These are phyloP conservation scores for Dynastes maya DNA, from an alignment of 2,888 invertebrate genomes.

Conservation along the genomic window DNA sequence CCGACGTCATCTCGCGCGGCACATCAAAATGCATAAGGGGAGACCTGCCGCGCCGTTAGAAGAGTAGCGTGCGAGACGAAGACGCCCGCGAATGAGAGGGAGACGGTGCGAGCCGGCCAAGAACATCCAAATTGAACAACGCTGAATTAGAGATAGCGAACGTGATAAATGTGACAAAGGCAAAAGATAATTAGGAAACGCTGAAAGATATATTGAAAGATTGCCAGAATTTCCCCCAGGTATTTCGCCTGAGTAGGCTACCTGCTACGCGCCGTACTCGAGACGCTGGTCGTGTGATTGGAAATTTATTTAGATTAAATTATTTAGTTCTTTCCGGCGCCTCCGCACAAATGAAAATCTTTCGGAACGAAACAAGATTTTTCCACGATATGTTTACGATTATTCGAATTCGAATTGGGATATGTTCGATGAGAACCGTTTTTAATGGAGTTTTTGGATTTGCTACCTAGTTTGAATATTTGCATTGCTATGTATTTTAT, in stretches of 20 bases:
- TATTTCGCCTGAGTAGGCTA: constrained; percentile 23
- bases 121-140: constrained; percentile 54
- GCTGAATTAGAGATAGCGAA: constrained; percentile 55
- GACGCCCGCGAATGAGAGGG: constrained; percentile 34
- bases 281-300: constrained; percentile 31
- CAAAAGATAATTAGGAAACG: constrained; percentile 56
- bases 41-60: not conserved
- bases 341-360: constrained; percentile 32
- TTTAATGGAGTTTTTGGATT: too few relatives aligned
- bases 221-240: constrained; percentile 51
- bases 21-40: constrained; percentile 44
- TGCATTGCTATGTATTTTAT: too few relatives aligned
- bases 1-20: constrained; percentile 25
- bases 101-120: constrained; percentile 37
- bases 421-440: too few relatives aligned
- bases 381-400: not conserved
- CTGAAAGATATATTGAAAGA: constrained; percentile 56
- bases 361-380: not conserved
- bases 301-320: constrained; percentile 50
- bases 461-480: too few relatives aligned
- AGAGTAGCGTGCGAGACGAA: constrained; percentile 18
- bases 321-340: constrained; percentile 40
- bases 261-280: not conserved
- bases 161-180: constrained; percentile 56
- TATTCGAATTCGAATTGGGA: too few relatives aligned